Base-by-base conservation (phyloP, 2,113 vertebrate genomes). In the Chaetorhynchus papuensis region DNA sequence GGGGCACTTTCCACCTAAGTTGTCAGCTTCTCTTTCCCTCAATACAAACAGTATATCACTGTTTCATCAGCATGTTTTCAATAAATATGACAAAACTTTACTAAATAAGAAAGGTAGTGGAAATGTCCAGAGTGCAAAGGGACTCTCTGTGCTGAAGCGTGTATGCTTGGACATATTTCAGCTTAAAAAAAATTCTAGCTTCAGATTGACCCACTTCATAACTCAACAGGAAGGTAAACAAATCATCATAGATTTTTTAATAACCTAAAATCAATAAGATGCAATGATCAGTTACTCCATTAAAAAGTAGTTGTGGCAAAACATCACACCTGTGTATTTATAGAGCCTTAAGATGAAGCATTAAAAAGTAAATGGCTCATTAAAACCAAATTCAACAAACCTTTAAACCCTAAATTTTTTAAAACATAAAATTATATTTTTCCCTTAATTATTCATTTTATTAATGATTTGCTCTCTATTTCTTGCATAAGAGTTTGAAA, bases 201-300 rank as follows among this genome's bases (percentile, higher is more conserved):
- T 61, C 72, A 59, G 15, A 61, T 33, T 84, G 9, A 42, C 33
- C 28, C 19, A 54, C 20, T 94, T 84, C 47, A 52, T 87, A 93
- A 78, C 31, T 75, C 78, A 71, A 59, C 2, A 56, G 35, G 35
- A 93, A 84, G 33, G 18, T 77, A 90, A 95, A 44, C 28, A 88
- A 88, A 77, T 68, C 10, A 64, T 60, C 31, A 72, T 45, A n/a
- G 33, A 83, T 85, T 97, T 96, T 93, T 92, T 63, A 79, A 90
- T 91, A 86, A 88, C 7, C 35, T 80, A 61, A 77, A 95, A 92
- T 92, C 71, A 83, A 39, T 80, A 64, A 88, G 23, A 39, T 30
- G 12, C 41, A 76, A 31, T 57, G 24, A 92, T 18, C 15, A 50
- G 59, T 77, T 84, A 63, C 9, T 56, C 24, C 14, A n/a, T 86